These are phyloP conservation scores for Galleria mellonella DNA, from an alignment of 1,140 invertebrate species.

Conservation along the genomic window DNA sequence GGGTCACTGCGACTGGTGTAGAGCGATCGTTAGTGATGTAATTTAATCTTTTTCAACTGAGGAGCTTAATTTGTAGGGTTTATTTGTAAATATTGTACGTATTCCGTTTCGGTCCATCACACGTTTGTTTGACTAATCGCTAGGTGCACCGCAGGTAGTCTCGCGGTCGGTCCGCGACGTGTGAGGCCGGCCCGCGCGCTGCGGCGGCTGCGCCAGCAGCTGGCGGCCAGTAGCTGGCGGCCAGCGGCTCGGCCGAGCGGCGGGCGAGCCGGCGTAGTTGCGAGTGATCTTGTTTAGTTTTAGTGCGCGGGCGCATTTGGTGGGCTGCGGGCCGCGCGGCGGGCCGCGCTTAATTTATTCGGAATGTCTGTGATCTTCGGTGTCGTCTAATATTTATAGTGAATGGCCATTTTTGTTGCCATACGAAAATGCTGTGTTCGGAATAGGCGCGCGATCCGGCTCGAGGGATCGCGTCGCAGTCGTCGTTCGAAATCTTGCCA, in stretches of 20 bases:
- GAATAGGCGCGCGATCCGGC: too few species aligned
- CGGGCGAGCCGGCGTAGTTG: too few species aligned
- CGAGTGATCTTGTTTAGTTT: too few species aligned
- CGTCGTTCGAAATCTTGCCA: conserved; percentile 50
- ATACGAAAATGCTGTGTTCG: conserved; percentile 3
- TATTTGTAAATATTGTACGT: conserved; percentile 70
- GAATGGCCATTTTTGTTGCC: conserved; percentile 15
- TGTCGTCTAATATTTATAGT: background rate
- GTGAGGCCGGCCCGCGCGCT: background rate
- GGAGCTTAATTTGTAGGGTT: conserved; percentile 65
- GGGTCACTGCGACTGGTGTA: conserved; percentile 14
- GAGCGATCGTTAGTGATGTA: conserved; percentile 43
- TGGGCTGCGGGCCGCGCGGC: background rate
- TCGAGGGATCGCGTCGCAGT: conserved; percentile 8
- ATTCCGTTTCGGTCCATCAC: conserved; percentile 51
- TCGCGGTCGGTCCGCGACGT: background rate
- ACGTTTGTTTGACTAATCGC: conserved; percentile 19
- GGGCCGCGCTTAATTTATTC: conserved; percentile 25
- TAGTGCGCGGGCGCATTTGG: too few species aligned
- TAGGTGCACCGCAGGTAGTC: conserved; percentile 14
- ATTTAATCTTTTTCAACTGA: conserved; percentile 52
- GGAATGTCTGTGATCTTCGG: conserved; percentile 25
- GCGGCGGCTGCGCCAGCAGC: conserved; percentile 4
- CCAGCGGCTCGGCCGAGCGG: too few species aligned
- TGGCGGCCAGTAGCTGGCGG: too few species aligned